Conservation (phyloP, 2,797 vertebrate species). For the Pteropus rufus region DNA sequence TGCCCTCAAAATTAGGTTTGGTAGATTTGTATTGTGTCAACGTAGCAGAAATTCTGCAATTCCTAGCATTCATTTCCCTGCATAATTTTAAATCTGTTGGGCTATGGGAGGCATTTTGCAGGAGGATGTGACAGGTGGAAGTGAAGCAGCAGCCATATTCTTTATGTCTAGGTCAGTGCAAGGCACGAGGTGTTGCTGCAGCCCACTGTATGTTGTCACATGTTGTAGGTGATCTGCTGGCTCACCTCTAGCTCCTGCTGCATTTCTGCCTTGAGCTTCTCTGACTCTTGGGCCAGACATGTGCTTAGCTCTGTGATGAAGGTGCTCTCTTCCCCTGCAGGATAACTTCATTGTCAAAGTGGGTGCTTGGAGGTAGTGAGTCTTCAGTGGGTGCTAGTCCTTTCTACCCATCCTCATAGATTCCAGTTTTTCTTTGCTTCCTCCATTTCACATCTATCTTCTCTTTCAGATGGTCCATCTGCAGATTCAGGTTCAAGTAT, state of each 20-base stretch:
- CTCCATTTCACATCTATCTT: not conserved
- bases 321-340: not conserved
- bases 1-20: not conserved
- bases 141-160: not conserved
- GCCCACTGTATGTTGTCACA: fast-evolving
- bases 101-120: not conserved
- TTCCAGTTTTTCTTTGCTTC: not conserved
- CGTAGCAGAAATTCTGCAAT: not conserved
- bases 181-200: not conserved
- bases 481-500: not conserved
- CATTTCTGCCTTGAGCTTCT: not conserved
- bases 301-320: not conserved
- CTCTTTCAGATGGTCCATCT: not conserved
- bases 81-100: not conserved
- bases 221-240: not conserved
- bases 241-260: not conserved
- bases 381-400: not conserved
- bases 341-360: not conserved
- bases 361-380: not conserved
- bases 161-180: not conserved
- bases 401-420: not conserved
- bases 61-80: not conserved
- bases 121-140: not conserved
- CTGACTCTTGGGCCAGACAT: not conserved
- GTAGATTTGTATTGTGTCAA: not conserved